These are phyloP conservation scores for Drosophila elegans DNA, from an alignment of 1,140 invertebrate genomes.

Conservation along the genomic window DNA sequence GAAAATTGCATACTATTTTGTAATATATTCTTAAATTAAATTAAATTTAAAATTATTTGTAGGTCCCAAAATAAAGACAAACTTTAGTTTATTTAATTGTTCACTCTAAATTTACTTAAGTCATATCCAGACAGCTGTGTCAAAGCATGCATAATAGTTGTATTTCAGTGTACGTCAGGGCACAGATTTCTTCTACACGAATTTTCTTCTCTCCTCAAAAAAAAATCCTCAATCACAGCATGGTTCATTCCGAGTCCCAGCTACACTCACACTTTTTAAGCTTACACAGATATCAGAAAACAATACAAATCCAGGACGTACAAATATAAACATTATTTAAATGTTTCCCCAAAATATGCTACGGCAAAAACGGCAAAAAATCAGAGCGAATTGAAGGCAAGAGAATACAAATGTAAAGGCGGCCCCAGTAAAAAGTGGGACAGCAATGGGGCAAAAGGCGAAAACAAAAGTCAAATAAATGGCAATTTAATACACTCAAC, in stretches of 20 bases:
- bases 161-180: background rate
- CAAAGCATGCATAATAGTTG: background rate
- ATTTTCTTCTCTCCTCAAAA: background rate
- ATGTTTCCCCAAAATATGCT: slow-evolving; percentile 73
- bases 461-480: slow-evolving; percentile 81
- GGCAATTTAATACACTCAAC: slow-evolving; percentile 81
- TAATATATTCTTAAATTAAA: background rate
- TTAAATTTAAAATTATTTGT: background rate
- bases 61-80: background rate
- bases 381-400: background rate
- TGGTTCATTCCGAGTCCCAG: slow-evolving; percentile 48
- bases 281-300: slow-evolving; percentile 58
- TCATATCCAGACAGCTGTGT: background rate
- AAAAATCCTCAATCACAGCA: slow-evolving; percentile 40
- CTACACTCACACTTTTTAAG: slow-evolving; percentile 8
- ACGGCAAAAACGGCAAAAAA: slow-evolving; percentile 33
- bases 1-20: background rate
- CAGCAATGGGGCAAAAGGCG: slow-evolving; percentile 31
- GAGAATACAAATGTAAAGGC: slow-evolving; percentile 12
- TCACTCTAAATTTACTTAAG: too few relatives aligned
- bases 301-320: slow-evolving; percentile 69
- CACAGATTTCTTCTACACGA: background rate
- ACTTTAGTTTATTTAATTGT: background rate
- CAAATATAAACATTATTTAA: slow-evolving; percentile 78
- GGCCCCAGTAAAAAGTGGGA: slow-evolving; percentile 46